Base-by-base conservation (phyloP, 2,113 vertebrate species). In the Rhinolophus sinicus region DNA sequence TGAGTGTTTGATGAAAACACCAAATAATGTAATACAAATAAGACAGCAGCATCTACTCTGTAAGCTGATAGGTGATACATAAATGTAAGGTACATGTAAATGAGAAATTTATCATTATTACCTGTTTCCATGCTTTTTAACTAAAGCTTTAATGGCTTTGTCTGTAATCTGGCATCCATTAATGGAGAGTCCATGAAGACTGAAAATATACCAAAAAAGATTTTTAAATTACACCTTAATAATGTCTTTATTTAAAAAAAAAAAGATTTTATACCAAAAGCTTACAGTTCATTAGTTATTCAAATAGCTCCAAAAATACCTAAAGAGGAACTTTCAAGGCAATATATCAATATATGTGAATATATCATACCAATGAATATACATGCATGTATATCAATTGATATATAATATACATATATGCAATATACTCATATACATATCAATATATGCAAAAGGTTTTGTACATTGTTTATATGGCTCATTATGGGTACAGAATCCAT, bases 121-220 rank as follows among this genome's bases (percentile, higher is more conserved):
- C 96, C 93, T 99, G 84, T 97, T 93, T 93, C 90, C 56, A n/a
- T 97, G 94, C 47, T 96, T 98, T 97, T 90, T 92, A 95, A 97
- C 3, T 22, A 98, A 96, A 33, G 91, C 70, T 75, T 92, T 97
- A 92, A 98, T 97, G 44, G 94, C 76, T 89, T 97, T 93, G 91
- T 98, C 97, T 33, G 88, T 98, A 87, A 98, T 90, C 7, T 96
- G 97, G 80, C 94, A 98, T 97, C 96, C 97, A 65, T 98, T 98
- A 92, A 97, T 38, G 64, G 96, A 97, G 73, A 98, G 47, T 19
- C 81, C 95, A 83, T 96, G 65, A 77, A 98, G 97, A 47, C 70
- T 97, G 44, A 98, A 97, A 70, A 24, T 60, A 89, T 72, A 26
- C 12, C 8, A 5, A 3, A 52, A n/a, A 18, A 58, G 56, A 54